Evolutionary conservation across 2,797 vertebrate species (phyloP).

Genomic region (Xenops minutus): DNA sequence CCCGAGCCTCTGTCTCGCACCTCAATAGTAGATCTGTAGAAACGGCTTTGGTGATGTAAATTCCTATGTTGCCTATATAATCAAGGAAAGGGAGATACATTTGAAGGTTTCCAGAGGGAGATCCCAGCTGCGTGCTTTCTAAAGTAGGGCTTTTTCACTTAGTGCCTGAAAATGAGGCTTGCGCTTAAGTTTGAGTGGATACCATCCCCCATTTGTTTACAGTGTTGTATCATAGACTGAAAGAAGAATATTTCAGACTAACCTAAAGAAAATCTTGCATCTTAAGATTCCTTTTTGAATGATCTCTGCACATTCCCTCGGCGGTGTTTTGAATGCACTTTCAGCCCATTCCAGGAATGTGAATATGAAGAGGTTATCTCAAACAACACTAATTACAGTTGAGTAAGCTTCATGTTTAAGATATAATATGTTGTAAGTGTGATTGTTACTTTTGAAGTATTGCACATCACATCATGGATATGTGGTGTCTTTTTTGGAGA

Average conservation of each 20-base stretch:
- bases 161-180: slow-evolving; percentile 43
- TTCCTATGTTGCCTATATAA: not conserved
- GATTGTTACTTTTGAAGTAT: slow-evolving; percentile 30
- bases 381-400: slow-evolving; percentile 68
- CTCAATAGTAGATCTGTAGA: not conserved
- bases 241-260: slow-evolving; percentile 63
- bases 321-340: slow-evolving; percentile 68
- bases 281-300: slow-evolving; percentile 71
- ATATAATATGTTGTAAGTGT: slow-evolving; percentile 53
- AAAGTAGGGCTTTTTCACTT: not conserved
- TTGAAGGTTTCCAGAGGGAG: slow-evolving; percentile 30
- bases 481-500: slow-evolving; percentile 13
- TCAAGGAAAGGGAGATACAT: not conserved
- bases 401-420: slow-evolving; percentile 62
- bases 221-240: slow-evolving; percentile 52
- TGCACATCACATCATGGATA: not conserved
- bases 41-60: not conserved
- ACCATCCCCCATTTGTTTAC: slow-evolving; percentile 55
- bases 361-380: slow-evolving; percentile 70
- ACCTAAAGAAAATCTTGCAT: slow-evolving; percentile 67
- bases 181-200: slow-evolving; percentile 52
- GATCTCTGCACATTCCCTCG: slow-evolving; percentile 68
- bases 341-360: slow-evolving; percentile 67
- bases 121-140: slow-evolving; percentile 7
- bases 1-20: not conserved